These are phyloP conservation scores for Pangasius macronema DNA, from an alignment of 2,797 vertebrate genomes.

Conservation along the genomic window DNA sequence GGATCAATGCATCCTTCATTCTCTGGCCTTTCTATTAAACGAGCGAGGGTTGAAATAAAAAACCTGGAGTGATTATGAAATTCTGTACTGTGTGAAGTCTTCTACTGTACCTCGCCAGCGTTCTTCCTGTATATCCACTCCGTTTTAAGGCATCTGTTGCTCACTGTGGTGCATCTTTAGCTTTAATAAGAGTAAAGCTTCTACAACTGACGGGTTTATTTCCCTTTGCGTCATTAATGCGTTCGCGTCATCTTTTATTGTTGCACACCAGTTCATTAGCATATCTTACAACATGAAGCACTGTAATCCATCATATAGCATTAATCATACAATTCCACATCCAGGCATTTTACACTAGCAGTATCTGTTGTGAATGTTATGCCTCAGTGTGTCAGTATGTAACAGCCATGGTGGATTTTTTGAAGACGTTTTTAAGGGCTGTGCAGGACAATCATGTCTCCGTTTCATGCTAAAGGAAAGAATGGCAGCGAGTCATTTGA, in stretches of 20 bases:
- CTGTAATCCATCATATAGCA: background rate
- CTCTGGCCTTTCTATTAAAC: background rate
- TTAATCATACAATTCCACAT: background rate
- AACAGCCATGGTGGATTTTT: background rate
- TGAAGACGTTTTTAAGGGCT: background rate
- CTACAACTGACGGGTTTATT: background rate
- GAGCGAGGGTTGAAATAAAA: background rate
- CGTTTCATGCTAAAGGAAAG: conserved; percentile 19
- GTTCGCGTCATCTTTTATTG: background rate
- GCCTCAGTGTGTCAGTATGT: background rate
- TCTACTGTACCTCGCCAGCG: background rate
- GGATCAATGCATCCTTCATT: background rate
- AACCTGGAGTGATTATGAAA: background rate
- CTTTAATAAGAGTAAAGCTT: background rate
- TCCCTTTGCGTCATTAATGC: background rate
- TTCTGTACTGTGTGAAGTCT: background rate
- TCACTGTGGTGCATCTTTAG: too few species aligned
- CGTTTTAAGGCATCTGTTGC: background rate
- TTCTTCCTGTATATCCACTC: background rate
- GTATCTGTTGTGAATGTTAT: background rate
- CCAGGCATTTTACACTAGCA: background rate
- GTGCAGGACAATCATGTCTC: background rate
- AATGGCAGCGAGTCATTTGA: conserved; percentile 27
- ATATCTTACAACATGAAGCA: background rate
- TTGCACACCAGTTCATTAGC: background rate